Evolutionary conservation across 2,797 vertebrate genomes (phyloP).

Genomic region (Phataginus tetradactyla): DNA sequence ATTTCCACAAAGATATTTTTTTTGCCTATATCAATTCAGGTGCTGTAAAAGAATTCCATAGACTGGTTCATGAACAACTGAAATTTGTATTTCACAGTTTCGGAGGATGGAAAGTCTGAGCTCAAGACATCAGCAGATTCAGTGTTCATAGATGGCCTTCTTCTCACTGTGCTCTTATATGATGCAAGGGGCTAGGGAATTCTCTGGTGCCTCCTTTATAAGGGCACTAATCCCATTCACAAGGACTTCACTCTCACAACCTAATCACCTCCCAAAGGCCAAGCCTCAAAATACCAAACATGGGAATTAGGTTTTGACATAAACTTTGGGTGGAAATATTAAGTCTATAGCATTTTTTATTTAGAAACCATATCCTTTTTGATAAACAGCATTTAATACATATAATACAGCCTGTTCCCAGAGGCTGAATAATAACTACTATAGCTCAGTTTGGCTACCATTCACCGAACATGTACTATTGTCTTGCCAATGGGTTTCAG

Average conservation of each 20-base stretch:
- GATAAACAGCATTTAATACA: background rate
- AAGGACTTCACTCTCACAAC: background rate
- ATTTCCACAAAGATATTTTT: background rate
- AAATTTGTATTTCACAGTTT: background rate
- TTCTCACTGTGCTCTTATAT: background rate
- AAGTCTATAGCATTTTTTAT: background rate
- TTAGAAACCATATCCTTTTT: conserved; percentile 35
- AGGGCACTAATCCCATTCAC: background rate
- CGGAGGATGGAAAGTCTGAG: background rate
- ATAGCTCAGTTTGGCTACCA: background rate
- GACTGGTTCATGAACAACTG: background rate
- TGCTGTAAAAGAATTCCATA: background rate
- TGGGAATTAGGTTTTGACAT: background rate
- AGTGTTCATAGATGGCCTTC: background rate
- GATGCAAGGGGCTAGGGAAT: background rate
- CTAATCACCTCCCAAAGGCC: background rate
- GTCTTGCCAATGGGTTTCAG: too few species aligned
- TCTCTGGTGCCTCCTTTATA: background rate
- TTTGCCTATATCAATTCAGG: background rate
- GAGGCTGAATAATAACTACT: background rate
- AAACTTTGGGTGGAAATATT: background rate
- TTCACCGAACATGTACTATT: background rate
- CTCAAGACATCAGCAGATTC: background rate
- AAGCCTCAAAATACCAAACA: background rate
- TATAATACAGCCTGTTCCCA: background rate